A percentile compares a stretch with the other conserved stretches of the same genome.
Conservation (phyloP, 2,888 invertebrate genomes). For the Heliconius ismenius region DNA sequence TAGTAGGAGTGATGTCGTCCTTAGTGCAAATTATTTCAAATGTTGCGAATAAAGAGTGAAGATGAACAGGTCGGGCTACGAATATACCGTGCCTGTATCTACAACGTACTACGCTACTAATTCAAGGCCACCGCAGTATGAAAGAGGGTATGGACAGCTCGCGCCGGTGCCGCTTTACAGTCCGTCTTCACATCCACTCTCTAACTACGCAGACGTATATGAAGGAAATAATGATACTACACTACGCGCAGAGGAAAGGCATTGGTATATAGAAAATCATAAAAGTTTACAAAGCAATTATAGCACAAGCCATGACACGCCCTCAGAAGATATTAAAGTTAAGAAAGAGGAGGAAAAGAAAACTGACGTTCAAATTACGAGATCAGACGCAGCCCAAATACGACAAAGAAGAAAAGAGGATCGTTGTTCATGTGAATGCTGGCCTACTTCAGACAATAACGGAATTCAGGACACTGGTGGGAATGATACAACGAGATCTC, state of each 20-base stretch:
- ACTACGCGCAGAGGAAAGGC: constrained; percentile 76
- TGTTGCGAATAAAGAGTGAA: constrained; percentile 75
- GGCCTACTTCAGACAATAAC: constrained; percentile 77
- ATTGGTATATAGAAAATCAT: constrained; percentile 80
- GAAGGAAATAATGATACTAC: constrained; percentile 80
- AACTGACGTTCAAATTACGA: constrained; percentile 64
- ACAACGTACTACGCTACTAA: constrained; percentile 74
- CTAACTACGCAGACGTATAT: constrained; percentile 78
- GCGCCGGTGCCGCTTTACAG: constrained; percentile 71
- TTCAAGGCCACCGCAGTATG: constrained; percentile 76
- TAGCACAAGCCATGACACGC: constrained; percentile 64
- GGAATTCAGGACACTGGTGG: constrained; percentile 64
- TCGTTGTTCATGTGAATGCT: constrained; percentile 78
- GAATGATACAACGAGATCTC: constrained; percentile 71
- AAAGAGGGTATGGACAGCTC: constrained; percentile 72
- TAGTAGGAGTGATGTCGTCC: constrained; percentile 39
- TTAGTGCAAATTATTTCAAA: constrained; percentile 68
- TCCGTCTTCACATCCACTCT: constrained; percentile 73
- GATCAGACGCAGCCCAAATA: constrained; percentile 66
- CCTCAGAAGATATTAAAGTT: constrained; percentile 76
- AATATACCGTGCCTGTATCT: constrained; percentile 77
- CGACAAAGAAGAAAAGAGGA: constrained; percentile 76
- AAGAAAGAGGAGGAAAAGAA: constrained; percentile 78
- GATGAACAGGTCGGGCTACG: constrained; percentile 81
- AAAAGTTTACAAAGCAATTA: constrained; percentile 73